Evolutionary conservation across 23 tunicate species (phyloP).

Genomic region (Clavelina lepadiformis): DNA sequence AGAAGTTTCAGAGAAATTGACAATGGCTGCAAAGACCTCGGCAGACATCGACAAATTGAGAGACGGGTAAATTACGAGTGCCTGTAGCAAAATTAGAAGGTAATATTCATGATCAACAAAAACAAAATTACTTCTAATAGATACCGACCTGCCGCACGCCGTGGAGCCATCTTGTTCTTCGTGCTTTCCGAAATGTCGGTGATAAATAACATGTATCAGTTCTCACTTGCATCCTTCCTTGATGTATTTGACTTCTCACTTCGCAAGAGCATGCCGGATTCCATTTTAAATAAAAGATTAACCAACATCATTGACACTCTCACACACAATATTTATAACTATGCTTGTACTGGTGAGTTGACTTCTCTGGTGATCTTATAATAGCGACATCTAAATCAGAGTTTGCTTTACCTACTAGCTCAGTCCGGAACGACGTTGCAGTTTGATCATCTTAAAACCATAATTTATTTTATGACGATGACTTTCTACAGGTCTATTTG

Average conservation of each 20-base stretch:
- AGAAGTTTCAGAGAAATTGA: constrained; percentile 91
- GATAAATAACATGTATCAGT: constrained; percentile 99
- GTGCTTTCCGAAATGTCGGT: constrained; percentile 97
- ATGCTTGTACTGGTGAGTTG: constrained; percentile 91
- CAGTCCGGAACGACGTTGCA: too few species aligned
- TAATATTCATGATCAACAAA: too few species aligned
- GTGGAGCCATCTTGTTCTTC: constrained; percentile 98
- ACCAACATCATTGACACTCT: constrained; percentile 85
- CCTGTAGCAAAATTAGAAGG: too few species aligned
- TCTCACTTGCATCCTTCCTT: constrained; percentile 97
- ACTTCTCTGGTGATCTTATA: neutral
- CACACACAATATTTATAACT: constrained; percentile 94
- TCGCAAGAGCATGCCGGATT: constrained; percentile 92
- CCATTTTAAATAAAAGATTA: constrained; percentile 79
- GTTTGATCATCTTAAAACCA: too few species aligned
- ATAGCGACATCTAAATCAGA: too few species aligned
- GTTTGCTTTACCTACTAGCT: too few species aligned
- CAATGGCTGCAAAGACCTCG: constrained; percentile 86
- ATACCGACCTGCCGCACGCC: constrained; percentile 99
- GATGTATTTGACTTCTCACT: constrained; percentile 95
- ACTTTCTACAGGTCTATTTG: constrained; percentile 98
- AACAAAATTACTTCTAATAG: too few species aligned
- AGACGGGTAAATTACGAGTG: constrained; percentile 93
- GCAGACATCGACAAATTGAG: constrained; percentile 93
- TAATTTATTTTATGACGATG: too few species aligned